Evolutionary conservation across 2,797 vertebrate species (phyloP), one percentile per base, ranked within the genome.

Genomic region (Phrynocephalus vlangalii): DNA sequence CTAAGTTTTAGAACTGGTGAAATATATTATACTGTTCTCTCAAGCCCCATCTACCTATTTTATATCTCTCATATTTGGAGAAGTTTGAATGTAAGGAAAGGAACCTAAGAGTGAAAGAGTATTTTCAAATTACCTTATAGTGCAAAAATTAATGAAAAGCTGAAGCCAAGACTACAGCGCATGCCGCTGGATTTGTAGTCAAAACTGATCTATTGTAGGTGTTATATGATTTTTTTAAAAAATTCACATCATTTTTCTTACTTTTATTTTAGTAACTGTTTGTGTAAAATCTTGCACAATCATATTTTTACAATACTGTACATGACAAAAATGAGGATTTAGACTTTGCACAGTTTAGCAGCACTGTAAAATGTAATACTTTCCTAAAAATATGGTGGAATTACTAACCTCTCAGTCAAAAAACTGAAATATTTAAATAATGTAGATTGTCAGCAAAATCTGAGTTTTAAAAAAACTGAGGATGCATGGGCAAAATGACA

Each of bases 281-380:
- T 85, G 52, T n/a, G 67, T 82, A 22, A 22, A 1, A 70, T 60
- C 28, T 86, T 79, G 15, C 48, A 44, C 1, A 9, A 13, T 13
- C 48, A 72, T 13, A 56, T 7, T 56, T 56, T 56, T 7, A 56
- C 52, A 56, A 56, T 13, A 68, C 9, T 50, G 85, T 28, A 8
- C 50, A 79, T 63, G 82, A 88, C 50, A 16, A 26, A 60, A 85
- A 33, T 28, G 77, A 44, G 20, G n/a, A 91, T 83, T 91, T 76
- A 33, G 9, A 84, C 0, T 0, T 18, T 20, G 60, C 15, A 16
- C 85, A 86, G 63, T 73, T 83, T 56, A 77, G 16, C 2, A 86
- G 82, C 1, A n/a, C 83, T 26, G 38, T 0, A 1, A 82, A 84
- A 87, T 1, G 63, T 38, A 75, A 52, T 83, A 86, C 72, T 33